These are phyloP conservation scores for Aricia artaxerxes DNA, from an alignment of 2,888 invertebrate species.

Conservation along the genomic window DNA sequence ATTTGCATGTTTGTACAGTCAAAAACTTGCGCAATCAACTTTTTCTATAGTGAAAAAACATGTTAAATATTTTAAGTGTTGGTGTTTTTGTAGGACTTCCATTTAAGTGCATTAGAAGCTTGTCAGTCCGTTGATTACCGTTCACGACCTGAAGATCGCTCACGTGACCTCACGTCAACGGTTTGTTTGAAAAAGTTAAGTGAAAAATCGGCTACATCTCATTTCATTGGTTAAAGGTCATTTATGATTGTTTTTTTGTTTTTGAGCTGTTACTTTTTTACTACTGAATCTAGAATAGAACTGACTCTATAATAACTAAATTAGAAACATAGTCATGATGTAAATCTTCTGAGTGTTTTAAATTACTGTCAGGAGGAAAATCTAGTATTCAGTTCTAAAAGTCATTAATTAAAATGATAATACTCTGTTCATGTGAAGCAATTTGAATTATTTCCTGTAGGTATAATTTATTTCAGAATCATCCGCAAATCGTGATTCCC, in stretches of 20 bases:
- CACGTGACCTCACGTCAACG: constrained; percentile 57
- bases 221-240: constrained; percentile 49
- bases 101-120: constrained; percentile 64
- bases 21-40: constrained; percentile 29
- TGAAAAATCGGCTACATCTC: constrained; percentile 41
- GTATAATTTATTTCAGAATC: constrained; percentile 1
- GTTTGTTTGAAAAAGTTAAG: constrained; percentile 39
- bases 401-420: background rate
- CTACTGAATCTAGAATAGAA: background rate
- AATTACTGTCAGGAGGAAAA: background rate
- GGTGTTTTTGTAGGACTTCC: constrained; percentile 39
- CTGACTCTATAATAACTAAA: background rate
- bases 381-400: background rate
- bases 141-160: constrained; percentile 50
- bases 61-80: constrained; percentile 21
- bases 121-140: constrained; percentile 61
- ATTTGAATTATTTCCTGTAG: background rate
- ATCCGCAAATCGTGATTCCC: background rate
- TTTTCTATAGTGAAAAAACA: constrained; percentile 18
- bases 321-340: no score
- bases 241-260: constrained; percentile 34
- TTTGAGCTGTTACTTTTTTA: background rate
- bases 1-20: constrained; percentile 30
- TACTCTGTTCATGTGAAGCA: background rate
- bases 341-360: background rate